These are phyloP conservation scores for Rana temporaria DNA, from an alignment of 2,113 vertebrate species.

Conservation along the genomic window DNA sequence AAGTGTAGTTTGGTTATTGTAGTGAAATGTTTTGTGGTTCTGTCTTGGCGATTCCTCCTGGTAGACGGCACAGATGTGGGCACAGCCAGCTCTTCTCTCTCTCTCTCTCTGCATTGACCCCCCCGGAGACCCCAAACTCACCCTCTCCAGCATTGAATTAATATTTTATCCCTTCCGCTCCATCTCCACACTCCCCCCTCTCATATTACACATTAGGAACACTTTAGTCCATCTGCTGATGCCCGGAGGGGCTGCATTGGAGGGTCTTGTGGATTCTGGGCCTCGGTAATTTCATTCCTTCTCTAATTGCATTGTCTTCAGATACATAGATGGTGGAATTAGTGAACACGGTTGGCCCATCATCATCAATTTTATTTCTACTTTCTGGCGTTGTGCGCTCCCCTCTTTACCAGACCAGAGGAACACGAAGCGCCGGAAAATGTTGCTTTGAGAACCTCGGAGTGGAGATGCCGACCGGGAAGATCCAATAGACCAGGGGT, in stretches of 20 bases:
- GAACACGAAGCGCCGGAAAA: too few species aligned
- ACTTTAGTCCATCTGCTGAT: neutral
- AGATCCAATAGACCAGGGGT: too few species aligned
- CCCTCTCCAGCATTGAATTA: conserved; percentile 18
- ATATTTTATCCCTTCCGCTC: conserved; percentile 25
- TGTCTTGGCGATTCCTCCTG: too few species aligned
- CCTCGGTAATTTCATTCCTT: neutral
- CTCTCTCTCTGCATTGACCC: neutral
- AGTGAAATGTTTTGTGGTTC: too few species aligned
- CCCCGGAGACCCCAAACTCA: conserved; percentile 30
- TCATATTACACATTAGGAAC: conserved; percentile 34
- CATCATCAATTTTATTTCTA: too few species aligned
- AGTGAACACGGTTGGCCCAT: too few species aligned
- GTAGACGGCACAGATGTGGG: too few species aligned
- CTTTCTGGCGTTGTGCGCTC: too few species aligned
- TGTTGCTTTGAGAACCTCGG: too few species aligned
- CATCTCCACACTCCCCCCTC: conserved; percentile 35
- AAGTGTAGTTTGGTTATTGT: too few species aligned
- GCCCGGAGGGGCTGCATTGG: neutral
- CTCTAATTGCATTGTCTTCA: neutral
- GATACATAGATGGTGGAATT: neutral
- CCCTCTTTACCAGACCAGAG: too few species aligned
- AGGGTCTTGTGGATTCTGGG: neutral
- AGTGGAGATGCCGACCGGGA: too few species aligned
- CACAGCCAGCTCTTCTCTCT: neutral